Evolutionary conservation across 2,113 vertebrate genomes (phyloP).

Genomic region (Porphyrio hochstetteri): DNA sequence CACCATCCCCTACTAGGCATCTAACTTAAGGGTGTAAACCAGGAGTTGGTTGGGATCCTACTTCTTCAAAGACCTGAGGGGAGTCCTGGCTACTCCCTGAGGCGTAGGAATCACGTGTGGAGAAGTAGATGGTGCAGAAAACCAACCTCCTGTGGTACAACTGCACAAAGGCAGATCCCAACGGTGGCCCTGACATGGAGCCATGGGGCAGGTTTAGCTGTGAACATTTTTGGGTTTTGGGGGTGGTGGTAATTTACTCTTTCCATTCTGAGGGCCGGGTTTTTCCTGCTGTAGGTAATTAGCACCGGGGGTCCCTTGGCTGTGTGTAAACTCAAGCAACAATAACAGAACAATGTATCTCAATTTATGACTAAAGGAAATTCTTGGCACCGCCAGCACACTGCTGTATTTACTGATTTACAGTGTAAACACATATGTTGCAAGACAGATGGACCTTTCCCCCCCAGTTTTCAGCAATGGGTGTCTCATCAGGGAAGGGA

Average conservation of each 20-base stretch:
- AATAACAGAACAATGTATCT: constrained; percentile 67
- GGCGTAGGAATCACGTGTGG: fast-evolving
- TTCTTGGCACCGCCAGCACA: constrained; percentile 69
- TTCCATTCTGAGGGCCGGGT: neutral
- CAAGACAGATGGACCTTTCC: constrained; percentile 83
- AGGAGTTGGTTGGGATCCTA: neutral
- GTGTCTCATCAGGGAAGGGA: constrained; percentile 80
- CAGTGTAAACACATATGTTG: constrained; percentile 80
- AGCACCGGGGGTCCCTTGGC: neutral
- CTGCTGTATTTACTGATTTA: constrained; percentile 77
- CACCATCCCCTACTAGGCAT: neutral
- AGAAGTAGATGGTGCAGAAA: neutral
- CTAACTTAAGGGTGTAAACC: fast-evolving
- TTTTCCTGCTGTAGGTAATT: neutral
- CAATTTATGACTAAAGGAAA: constrained; percentile 73
- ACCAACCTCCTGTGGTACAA: neutral
- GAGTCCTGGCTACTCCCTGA: neutral
- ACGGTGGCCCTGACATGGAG: fast-evolving
- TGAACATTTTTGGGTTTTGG: neutral
- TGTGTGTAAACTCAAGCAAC: constrained; percentile 32
- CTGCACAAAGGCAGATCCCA: fast-evolving
- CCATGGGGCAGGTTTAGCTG: too few species aligned
- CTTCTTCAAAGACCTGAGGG: neutral
- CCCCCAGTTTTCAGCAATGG: constrained; percentile 77
- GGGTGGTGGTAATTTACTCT: too few species aligned